A percentile compares a stretch with the other conserved stretches of the same genome.
These are phyloP conservation scores for Cerceris ruficornis DNA, from an alignment of 2,888 invertebrate species.

Conservation along the genomic window DNA sequence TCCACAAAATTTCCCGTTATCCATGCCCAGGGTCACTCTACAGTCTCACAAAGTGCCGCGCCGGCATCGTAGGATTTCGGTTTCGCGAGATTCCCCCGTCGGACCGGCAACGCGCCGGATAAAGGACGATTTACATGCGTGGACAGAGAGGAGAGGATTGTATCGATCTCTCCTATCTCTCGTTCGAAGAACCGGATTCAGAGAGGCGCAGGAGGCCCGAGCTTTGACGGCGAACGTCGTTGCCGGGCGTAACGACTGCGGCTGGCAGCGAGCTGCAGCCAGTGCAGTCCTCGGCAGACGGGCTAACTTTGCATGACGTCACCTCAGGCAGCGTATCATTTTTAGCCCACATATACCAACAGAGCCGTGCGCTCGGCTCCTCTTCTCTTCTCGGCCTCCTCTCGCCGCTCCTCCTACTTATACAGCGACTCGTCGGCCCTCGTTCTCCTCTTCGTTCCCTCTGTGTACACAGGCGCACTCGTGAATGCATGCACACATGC, in stretches of 20 bases:
- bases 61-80: too few species aligned
- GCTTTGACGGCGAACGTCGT: slow-evolving; percentile 44
- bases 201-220: background rate
- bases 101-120: too few species aligned
- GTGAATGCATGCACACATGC: slow-evolving; percentile 31
- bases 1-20: too few species aligned
- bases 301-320: slow-evolving; percentile 71
- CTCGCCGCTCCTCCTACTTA: background rate
- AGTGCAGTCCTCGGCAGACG: slow-evolving; percentile 63
- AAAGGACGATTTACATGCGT: too few species aligned
- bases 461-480: slow-evolving; percentile 19
- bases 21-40: too few species aligned
- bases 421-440: background rate
- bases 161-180: background rate
- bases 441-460: background rate
- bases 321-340: slow-evolving; percentile 73
- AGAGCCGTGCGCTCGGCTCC: slow-evolving; percentile 1
- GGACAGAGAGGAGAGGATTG: too few species aligned
- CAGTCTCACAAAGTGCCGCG: too few species aligned
- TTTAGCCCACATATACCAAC: slow-evolving; percentile 72
- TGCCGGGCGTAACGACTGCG: slow-evolving; percentile 49
- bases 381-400: background rate
- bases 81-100: too few species aligned
- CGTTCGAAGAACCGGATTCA: slow-evolving; percentile 34
- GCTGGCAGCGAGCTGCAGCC: slow-evolving; percentile 37